phyloP scores from a whole-genome alignment of 92 coral and sea anemone genomes.

The Paramuricea clavata region DNA sequence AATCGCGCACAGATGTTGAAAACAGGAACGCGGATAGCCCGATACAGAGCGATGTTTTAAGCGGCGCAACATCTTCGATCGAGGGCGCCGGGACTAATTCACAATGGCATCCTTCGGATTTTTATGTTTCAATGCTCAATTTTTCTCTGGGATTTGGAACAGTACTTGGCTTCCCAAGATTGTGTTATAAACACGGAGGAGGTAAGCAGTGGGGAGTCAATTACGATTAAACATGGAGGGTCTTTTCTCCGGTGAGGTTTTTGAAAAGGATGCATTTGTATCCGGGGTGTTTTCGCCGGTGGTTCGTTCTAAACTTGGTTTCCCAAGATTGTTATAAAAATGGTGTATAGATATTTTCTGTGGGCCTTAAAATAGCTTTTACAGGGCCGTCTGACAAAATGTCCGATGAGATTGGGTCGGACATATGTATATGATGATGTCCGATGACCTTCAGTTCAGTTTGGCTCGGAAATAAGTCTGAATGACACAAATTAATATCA shows the following conservation, averaged over 20 bases:
- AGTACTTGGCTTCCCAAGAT: slow-evolving; percentile 82
- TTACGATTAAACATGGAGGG: neutral
- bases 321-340: too few species aligned
- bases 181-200: slow-evolving; percentile 94
- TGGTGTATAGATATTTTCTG: too few species aligned
- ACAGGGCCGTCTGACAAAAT: too few species aligned
- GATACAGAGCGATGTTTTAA: neutral
- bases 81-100: neutral
- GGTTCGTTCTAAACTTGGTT: too few species aligned
- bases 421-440: too few species aligned
- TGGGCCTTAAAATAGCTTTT: too few species aligned
- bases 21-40: neutral
- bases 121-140: slow-evolving; percentile 74
- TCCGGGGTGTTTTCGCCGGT: neutral
- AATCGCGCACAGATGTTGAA: neutral
- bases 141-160: slow-evolving; percentile 90
- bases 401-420: too few species aligned
- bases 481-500: too few species aligned
- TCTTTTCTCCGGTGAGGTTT: neutral
- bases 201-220: slow-evolving; percentile 59
- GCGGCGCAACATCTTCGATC: neutral
- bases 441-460: too few species aligned
- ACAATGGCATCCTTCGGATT: slow-evolving; percentile 53
- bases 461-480: too few species aligned
- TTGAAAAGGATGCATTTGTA: neutral